Base-by-base conservation (phyloP, 37 sponge, comb jelly and placozoan species). In the Lycopodina hypogea region DNA sequence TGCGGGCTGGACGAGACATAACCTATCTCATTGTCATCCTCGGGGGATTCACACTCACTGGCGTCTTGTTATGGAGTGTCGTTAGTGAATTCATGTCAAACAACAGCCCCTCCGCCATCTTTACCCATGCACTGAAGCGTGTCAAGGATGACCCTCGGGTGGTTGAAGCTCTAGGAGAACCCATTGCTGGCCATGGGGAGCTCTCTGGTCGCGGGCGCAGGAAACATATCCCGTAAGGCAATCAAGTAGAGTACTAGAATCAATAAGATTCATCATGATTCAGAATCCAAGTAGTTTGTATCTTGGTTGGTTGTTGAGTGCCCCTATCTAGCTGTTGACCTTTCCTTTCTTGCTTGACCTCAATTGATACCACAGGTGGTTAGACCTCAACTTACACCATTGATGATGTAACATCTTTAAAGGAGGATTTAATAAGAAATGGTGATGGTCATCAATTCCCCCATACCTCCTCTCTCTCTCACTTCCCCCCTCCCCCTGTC, bases 101-200 rank as follows among this genome's bases (percentile, higher is more conserved):
- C 30, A 78, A 80, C 69, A 87, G 85, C 62, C 82, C 88, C 9
- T 81, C 81, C 1, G 57, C 77, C 36, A 45, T 92, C 38, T 92
- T 81, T 56, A 66, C 85, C 22, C 71, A 68, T 40, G 93, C 93
- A 52, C 86, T 92, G 22, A 87, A 84, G 72, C 63, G 78, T 37
- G 82, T 92, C 22, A 87, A 81, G 67, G 53, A 59, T 34, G 81
- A 92, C 56, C 85, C 78, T 0, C 69, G 78, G 50, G 92, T 92
- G 26, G 19, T 68, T 37, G 78, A 72, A 28, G 58, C 42, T 11
- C 45, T 90, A 22, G 90, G 90, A 57, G 90, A 86, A 45, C 90
- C 90, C 17, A 93, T 93, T 23, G 51, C 87, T 42, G 93, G 90
- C 15, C 81, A 83, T 74, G 93, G 93, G 40, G 93, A 88, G 18